Conservation (phyloP, 2,113 vertebrate genomes). For the Thomomys bottae region DNA sequence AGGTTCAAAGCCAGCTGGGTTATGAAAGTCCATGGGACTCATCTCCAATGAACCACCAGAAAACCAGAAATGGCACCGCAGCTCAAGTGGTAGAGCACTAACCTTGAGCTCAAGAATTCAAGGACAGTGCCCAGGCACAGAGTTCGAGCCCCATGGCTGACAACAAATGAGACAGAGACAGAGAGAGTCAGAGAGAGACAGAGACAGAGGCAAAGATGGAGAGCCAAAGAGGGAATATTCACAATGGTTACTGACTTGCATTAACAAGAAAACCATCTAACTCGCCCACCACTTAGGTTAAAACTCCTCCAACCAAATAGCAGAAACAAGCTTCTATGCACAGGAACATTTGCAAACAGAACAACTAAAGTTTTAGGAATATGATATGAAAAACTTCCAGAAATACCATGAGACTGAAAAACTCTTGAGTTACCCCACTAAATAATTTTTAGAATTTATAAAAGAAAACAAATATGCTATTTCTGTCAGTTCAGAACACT, state of each 20-base stretch:
- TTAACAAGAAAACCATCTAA: background rate
- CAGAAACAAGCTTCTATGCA: background rate
- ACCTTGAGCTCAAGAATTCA: no score
- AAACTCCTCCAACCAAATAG: background rate
- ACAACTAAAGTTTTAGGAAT: conserved; percentile 27
- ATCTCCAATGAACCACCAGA: no score
- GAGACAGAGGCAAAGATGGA: no score
- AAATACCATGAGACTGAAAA: conserved; percentile 17
- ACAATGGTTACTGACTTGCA: background rate
- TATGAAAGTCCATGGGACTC: no score
- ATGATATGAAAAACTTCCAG: background rate
- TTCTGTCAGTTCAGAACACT: conserved; percentile 33
- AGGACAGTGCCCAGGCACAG: no score
- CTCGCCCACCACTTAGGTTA: background rate
- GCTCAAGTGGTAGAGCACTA: no score
- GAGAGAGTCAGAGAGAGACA: no score
- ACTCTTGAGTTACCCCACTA: background rate
- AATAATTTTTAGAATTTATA: conserved; percentile 6
- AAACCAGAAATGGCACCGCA: no score
- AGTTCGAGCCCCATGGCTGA: no score
- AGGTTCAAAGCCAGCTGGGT: no score
- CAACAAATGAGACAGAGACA: no score
- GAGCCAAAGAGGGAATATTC: no score
- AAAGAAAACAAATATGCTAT: conserved; percentile 49
- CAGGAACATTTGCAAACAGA: background rate